Conservation (phyloP, 2,113 vertebrate species). For the Siniperca knerii region DNA sequence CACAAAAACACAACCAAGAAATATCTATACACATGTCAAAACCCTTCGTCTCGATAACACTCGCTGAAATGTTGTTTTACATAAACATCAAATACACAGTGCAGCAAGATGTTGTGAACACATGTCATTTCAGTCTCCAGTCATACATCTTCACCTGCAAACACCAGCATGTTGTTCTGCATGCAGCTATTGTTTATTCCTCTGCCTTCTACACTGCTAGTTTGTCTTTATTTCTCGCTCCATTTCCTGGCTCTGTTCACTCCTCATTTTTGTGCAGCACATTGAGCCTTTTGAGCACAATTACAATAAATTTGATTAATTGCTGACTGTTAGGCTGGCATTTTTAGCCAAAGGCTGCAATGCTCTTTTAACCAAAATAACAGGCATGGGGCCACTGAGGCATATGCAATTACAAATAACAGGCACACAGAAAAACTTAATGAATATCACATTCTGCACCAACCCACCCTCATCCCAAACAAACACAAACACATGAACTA, state of each 20-base stretch:
- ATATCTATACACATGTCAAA: not conserved
- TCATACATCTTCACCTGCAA: not conserved
- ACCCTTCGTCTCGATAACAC: not conserved
- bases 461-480: not conserved
- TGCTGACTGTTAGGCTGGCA: slow-evolving; percentile 21
- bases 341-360: slow-evolving; percentile 50
- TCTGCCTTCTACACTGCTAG: not conserved
- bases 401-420: slow-evolving; percentile 18
- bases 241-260: slow-evolving; percentile 28
- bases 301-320: slow-evolving; percentile 58
- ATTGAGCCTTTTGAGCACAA: slow-evolving; percentile 36
- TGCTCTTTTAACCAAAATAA: slow-evolving; percentile 46
- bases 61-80: not conserved
- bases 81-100: slow-evolving; percentile 3
- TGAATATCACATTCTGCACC: slow-evolving; percentile 13
- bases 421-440: slow-evolving; percentile 9
- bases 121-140: not conserved
- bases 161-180: slow-evolving; percentile 25
- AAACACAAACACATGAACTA: slow-evolving; percentile 3
- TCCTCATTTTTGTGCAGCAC: slow-evolving; percentile 29
- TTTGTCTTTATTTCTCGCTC: slow-evolving; percentile 32
- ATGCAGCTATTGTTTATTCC: slow-evolving; percentile 11
- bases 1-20: not conserved
- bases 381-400: slow-evolving; percentile 13
- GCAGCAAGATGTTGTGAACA: not conserved